Base-by-base conservation (phyloP, 1,140 invertebrate genomes). In the Heliconius eleuchia region DNA sequence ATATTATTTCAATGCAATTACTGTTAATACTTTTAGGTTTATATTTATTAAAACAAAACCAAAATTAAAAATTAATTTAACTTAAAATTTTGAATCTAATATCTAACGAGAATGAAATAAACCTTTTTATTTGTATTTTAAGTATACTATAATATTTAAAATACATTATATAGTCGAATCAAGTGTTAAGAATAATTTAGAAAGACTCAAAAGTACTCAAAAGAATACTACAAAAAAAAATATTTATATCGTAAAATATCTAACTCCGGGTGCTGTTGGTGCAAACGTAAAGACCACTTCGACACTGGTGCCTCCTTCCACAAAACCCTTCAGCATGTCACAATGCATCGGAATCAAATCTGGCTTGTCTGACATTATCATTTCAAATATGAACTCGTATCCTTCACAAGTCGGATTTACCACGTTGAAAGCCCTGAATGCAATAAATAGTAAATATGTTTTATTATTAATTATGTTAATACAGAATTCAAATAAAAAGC, bases 301-400 rank as follows among this genome's bases (percentile, higher is more conserved):
- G 16, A 86, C 87, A 3, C 89, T 91, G 13, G 91, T 89, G 23
- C 93, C 93, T 27, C 91, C 92, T 76, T 93, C 93, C 0, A 92
- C 88, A 60, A 83, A 91, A 50, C 92, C 93, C 80, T 93, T 93
- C 50, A 93, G 77, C 80, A 83, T 87, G 71, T 94, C 86, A 74
- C 93, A 93, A 74, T 94, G 93, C 23, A 94, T 82, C 0, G 92
- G 92, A 23, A 91, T 85, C 9, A 94, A 83, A 52, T 91, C 89
- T 2, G 88, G 85, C 7, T 87, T 87, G 8, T 92, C 88, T 7
- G 86, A 88, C 73, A 90, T 76, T 13, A 92, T 82, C 87, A 90
- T 90, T 77, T 93, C 92, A 46, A 94, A 92, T 82, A 91, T 89
- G 80, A 93, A 94, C 55, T 93, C 93, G 60, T 94, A 94, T 5